Evolutionary conservation across 2,113 vertebrate genomes (phyloP), one percentile per base, ranked within the genome.

Genomic region (Seriola dumerili): DNA sequence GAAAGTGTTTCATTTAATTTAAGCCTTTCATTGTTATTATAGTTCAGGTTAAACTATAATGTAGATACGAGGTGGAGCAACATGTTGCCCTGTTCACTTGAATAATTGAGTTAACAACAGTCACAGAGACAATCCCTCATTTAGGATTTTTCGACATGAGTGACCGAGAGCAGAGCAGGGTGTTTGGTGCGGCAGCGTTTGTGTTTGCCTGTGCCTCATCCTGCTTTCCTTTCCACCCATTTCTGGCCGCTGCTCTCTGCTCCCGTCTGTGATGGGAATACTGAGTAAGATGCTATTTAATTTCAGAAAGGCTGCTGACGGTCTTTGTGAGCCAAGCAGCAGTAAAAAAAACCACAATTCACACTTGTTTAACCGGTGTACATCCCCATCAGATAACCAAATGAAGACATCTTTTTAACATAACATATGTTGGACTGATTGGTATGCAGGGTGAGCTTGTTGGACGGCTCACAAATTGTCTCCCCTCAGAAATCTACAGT

Each of bases 211-310:
- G 88, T 78, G 81, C 92, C 81, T 91, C 86, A 85, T 94, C 89
- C 88, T 92, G 89, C 91, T 89, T 92, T 92, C 90, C 90, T 91
- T 91, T 91, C 91, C 89, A 83, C 91, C 90, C 91, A 89, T 92
- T 95, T 91, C 90, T 93, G 94, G 93, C 93, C 89, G 65, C 94
- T 89, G 91, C 91, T 94, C 93, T 91, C 92, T 77, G 87, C 91
- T 91, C 92, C 89, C 50, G 88, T 93, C 94, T 96, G 95, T 96
- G 95, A 95, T 90, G 94, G 85, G 95, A 96, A 96, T 95, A 95
- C 95, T 94, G 95, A 96, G 93, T 94, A 94, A 95, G 94, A 94
- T 93, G 92, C 94, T 94, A 91, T 95, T 94, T 95, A 93, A 94
- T 95, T 94, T 95, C 90, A 94, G 91, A 91, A 92, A 90, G 94